A percentile compares a stretch with the other conserved stretches of the same genome.
These are phyloP conservation scores for Eudemis profundana DNA, from an alignment of 2,888 invertebrate species.

Conservation along the genomic window DNA sequence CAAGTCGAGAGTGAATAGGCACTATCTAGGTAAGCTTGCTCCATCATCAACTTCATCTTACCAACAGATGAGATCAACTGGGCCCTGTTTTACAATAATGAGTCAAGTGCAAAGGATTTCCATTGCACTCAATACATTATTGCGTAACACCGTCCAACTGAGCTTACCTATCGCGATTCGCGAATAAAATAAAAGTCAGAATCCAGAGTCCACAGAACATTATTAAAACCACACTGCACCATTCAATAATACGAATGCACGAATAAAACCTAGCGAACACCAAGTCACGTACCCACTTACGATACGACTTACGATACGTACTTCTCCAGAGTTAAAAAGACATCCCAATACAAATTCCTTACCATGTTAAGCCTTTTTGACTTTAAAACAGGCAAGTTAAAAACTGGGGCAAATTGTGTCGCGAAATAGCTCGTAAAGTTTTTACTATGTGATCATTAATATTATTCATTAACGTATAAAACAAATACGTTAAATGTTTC, in stretches of 20 bases:
- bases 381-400: constrained; percentile 40
- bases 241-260: constrained; percentile 22
- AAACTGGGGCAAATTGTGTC: constrained; percentile 55
- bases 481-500: constrained; percentile 60
- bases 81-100: no score
- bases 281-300: constrained; percentile 43
- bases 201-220: no score
- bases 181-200: no score
- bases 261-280: constrained; percentile 34
- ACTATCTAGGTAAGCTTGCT: no score
- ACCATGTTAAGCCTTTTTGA: neutral
- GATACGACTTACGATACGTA: constrained; percentile 21
- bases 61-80: no score
- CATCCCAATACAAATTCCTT: neutral
- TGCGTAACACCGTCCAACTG: no score
- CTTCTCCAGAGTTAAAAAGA: neutral
- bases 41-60: no score
- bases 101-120: no score
- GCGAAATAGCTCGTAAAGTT: constrained; percentile 50
- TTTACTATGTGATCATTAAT: constrained; percentile 61
- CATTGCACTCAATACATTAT: no score
- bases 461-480: constrained; percentile 55
- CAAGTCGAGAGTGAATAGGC: no score
- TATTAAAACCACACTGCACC: no score
- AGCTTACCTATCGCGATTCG: no score